Percentiles rank a stretch among this genome's conserved stretches.
Evolutionary conservation across 2,797 vertebrate genomes (phyloP).

Genomic region (Gymnoscopelus braueri): DNA sequence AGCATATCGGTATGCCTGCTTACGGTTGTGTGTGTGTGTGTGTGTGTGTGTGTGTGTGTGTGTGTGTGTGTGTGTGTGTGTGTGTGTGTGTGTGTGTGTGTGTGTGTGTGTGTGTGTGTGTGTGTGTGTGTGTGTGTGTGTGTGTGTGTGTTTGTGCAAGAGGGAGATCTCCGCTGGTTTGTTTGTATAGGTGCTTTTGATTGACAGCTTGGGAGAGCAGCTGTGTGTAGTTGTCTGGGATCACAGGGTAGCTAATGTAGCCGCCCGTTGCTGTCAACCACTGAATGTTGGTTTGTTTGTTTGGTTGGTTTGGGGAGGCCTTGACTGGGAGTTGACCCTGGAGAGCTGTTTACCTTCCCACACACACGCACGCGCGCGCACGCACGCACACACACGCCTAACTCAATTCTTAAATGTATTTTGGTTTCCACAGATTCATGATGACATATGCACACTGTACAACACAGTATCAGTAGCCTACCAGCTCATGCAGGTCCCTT

Average conservation of each 20-base stretch:
- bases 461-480: too few relatives aligned
- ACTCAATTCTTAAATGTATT: neutral
- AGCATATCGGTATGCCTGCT: neutral
- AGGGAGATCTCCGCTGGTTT: conserved; percentile 4
- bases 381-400: conserved; percentile 1
- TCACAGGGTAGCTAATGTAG: conserved; percentile 1
- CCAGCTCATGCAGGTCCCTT: too few relatives aligned
- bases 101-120: neutral
- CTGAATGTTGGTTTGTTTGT: conserved; percentile 3
- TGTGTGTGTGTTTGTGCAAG: neutral
- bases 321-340: conserved; percentile 18
- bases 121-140: conserved; percentile 5
- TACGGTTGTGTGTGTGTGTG: neutral
- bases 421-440: too few relatives aligned
- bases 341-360: neutral
- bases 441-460: too few relatives aligned
- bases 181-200: conserved; percentile 34
- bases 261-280: conserved; percentile 1
- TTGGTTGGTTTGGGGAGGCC: conserved; percentile 5
- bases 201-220: conserved; percentile 20
- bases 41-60: conserved; percentile 5
- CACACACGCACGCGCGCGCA: neutral
- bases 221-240: conserved; percentile 6
- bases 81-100: neutral
- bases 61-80: conserved; percentile 7